Evolutionary conservation across 2,113 vertebrate genomes (phyloP), one percentile per base, ranked within the genome.

Genomic region (Pitta sordida): DNA sequence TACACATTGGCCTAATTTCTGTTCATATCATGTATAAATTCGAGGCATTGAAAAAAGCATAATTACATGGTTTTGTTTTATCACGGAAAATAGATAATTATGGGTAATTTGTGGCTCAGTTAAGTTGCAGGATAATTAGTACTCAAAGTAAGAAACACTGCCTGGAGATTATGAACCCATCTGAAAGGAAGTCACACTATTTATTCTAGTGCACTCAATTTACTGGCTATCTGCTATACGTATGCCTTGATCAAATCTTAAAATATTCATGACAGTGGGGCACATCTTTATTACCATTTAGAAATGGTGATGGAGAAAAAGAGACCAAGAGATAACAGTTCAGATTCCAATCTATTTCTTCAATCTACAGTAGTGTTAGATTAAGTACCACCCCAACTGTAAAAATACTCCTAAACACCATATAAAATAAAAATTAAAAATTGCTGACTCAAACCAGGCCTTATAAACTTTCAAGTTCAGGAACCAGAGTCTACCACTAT

Each of bases 41-140:
- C 62, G 89, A 87, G 55, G n/a, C 10, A 0, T 37, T 63, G 59
- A 89, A 91, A 70, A 82, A 55, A 85, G 2, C n/a, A 16, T 96
- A 92, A 94, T 94, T 92, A 87, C 39, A 91, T 52, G 37, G 36
- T 44, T 83, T 94, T 94, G 55, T 87, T 91, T 94, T 90, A 85
- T 37, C 46, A 46, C 8, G 37, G 63, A 94, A 96, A 96, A 91
- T 36, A 92, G 69, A 77, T 87, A 96, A 94, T 95, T 90, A 91
- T 34, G 17, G 11, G 60, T 70, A 95, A 94, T 70, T 92, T n/a
- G 46, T 55, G 27, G 43, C 67, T 94, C 89, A 91, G 26, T 91
- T 89, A 80, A 90, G 21, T 39, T 80, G 59, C 60, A 62, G 27
- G 55, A 94, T 87, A 92, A 95, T 93, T 93, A 91, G 23, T 48